Evolutionary conservation across 2,113 vertebrate species (phyloP), one percentile per base, ranked within the genome.

Genomic region (Passer domesticus): DNA sequence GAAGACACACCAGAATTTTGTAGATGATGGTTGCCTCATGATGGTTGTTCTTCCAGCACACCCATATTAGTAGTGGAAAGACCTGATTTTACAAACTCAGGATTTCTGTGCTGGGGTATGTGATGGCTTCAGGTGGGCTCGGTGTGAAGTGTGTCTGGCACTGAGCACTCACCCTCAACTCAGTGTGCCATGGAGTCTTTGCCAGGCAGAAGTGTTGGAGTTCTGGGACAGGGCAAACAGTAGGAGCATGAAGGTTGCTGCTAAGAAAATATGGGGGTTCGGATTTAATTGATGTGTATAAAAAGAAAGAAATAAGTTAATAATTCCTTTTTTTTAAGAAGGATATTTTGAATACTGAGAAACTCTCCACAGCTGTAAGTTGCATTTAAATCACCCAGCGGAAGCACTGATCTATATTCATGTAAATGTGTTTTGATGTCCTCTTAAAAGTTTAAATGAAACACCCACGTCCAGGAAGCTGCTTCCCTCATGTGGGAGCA

Each of bases 351-450:
- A 88, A 60, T 86, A 60, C 83, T 76, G 75, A 88, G 77, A 92
- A 90, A 72, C 70, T 89, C 77, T 83, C 85, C 55, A 70, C 96
- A 96, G 94, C 96, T 97, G 96, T 91, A 91, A 92, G 86, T 91
- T 83, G 76, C 79, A 75, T 94, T 95, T 87, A 92, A 95, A 82
- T 95, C 93, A 90, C 60, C 78, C 92, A 89, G 73, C 52, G 58
- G 96, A 96, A 97, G 89, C 89, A 67, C 28, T 44, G 81, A 74
- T 93, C 92, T 96, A 56, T 87, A 83, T 95, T 92, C 95, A 95
- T 97, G 92, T 90, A 89, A 96, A 97, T 95, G 70, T 91, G 84
- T 97, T 96, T 94, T 96, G 82, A 96, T 97, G 92, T 96, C 89
- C 87, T 94, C 90, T 94, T 87, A 86, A 87, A 95, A 90, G 91